Base-by-base conservation (phyloP, 1,140 invertebrate species). In the Drosophila azteca region DNA sequence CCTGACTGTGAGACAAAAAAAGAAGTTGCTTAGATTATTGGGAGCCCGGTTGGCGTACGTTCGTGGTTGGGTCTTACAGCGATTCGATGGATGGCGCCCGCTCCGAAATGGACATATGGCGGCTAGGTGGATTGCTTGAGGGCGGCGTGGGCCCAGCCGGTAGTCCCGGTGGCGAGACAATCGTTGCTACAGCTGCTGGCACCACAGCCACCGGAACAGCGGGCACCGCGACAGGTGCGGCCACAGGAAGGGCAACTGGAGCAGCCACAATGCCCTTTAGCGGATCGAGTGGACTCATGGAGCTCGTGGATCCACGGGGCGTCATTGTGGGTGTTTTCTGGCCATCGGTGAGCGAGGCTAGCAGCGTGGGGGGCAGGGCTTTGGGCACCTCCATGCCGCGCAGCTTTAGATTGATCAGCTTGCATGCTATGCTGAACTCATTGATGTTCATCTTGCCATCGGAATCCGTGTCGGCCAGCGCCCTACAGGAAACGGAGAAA, bases 371-470 rank as follows among this genome's bases (percentile, higher is more conserved):
- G 48, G 98, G 98, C 52, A 99, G 93, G 5, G 93, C 92, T 89
- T 96, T 95, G 1, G 98, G 98, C 61, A 99, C 93, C 91, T 99
- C 97, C 92, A 96, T 95, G 13, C 98, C 98, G 71, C 97, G 95
- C 17, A 99, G 93, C 93, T 98, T 99, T 58, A 98, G 94, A 92
- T 97, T 97, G 51, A 99, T 99, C 35, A 99, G 94, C 94, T 99
- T 98, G 93, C 98, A 99, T 50, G 98, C 98, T 81, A 99, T 98
- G 53, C 97, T 98, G 92, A 99, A 99, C 92, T 99, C 98, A 90
- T 96, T 96, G 50, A 97, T 95, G 92, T 99, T 97, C 95, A 99
- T 96, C 93, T 97, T 97, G 0, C 98, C 98, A 95, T 99, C 98
- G 45, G 96, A 95, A 93, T 99, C 98, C 53, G 97, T 96, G 92